Conservation (phyloP, 2,113 vertebrate genomes). For the Pachycephala philippinensis region DNA sequence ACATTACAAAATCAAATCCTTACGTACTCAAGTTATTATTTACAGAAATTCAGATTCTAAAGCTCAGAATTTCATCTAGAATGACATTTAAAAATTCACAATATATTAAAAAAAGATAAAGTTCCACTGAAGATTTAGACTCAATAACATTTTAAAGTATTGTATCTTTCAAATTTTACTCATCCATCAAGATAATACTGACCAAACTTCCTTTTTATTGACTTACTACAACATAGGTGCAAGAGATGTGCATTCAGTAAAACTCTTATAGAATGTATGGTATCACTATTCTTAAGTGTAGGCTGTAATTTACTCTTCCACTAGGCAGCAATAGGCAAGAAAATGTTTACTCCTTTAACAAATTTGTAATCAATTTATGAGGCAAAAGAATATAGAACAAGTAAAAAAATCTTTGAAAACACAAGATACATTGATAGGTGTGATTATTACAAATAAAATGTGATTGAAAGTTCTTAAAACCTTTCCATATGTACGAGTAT, state of each 20-base stretch:
- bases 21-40: background rate
- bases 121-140: background rate
- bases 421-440: background rate
- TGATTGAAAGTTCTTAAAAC: background rate
- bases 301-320: background rate
- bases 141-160: background rate
- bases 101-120: background rate
- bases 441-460: background rate
- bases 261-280: background rate
- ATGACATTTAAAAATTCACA: background rate
- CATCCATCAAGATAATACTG: background rate
- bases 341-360: background rate
- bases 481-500: background rate
- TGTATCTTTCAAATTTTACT: background rate
- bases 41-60: background rate
- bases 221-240: background rate
- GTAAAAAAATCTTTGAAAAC: background rate
- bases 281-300: background rate
- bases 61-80: background rate
- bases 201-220: background rate
- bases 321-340: background rate
- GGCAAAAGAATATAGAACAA: background rate
- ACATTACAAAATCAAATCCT: background rate
- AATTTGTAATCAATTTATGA: background rate
- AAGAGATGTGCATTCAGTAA: background rate